Evolutionary conservation across 2,888 invertebrate genomes (phyloP), one percentile per base, ranked within the genome.

Genomic region (Liopterus haemorrhoidalis): DNA sequence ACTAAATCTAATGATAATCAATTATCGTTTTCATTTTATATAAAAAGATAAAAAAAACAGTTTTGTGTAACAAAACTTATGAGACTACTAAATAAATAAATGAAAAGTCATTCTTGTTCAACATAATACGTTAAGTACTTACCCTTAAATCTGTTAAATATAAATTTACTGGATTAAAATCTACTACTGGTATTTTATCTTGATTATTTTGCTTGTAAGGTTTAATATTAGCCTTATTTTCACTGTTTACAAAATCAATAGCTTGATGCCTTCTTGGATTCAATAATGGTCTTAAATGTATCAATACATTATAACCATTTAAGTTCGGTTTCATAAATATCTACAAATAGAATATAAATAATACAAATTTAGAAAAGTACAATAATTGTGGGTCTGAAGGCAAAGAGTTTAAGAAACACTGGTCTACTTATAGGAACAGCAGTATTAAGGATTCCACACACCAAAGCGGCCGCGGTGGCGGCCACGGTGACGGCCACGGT

Each of bases 61-160:
- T 9, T 21, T n/a, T 11, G 36, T n/a, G 36, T 9, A 24, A 8
- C n/a, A n/a, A n/a, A n/a, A n/a, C n/a, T n/a, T n/a, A n/a, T n/a
- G n/a, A n/a, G n/a, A n/a, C n/a, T n/a, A n/a, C n/a, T n/a, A n/a
- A n/a, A n/a, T n/a, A n/a, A n/a, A n/a, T n/a, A n/a, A n/a, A n/a
- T n/a, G n/a, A n/a, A n/a, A n/a, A n/a, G n/a, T n/a, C n/a, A n/a
- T n/a, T n/a, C 5, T 30, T 11, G 6, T 33, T 15, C 32, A 22
- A 20, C 30, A 19, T 9, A 9, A n/a, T 33, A 33, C 21, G 5
- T 21, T 16, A 28, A 41, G 40, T 6, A 62, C 74, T 70, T 67
- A 87, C 89, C 69, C 83, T 73, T 49, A 95, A 67, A 49, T 88
- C 85, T 3, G 73, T 68, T 31, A 95, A 68, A 59, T 86, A 90